Base-by-base conservation (phyloP, 2,888 invertebrate genomes). In the Abscondita cerata region DNA sequence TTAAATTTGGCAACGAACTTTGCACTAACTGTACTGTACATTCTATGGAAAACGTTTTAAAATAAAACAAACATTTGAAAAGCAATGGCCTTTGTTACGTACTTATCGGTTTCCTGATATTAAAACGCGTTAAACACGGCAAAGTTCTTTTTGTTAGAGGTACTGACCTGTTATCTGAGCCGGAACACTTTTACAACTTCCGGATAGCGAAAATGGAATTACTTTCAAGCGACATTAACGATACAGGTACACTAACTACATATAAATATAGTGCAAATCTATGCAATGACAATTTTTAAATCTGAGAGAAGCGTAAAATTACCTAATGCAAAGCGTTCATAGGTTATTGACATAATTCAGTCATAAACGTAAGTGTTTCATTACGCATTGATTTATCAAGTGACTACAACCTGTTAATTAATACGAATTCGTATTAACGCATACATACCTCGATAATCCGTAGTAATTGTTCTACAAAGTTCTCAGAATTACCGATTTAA, bases 81-180 rank as follows among this genome's bases (percentile, higher is more conserved):
- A 6, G 20, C 25, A n/a, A 19, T 47, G 20, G 48, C 31, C 48
- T 48, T 13, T 18, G 56, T 40, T 50, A 48, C 25, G 31, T 31
- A 16, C 31, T 41, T 41, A 18, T 41, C 50, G 50, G 57, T 50
- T 57, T 57, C 36, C 41, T 50, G 57, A 51, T 51, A 25, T 48
- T 36, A 57, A 44, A 51, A 55, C 50, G 60, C 52, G 60, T 55
- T 55, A 61, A 61, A 61, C 60, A 50, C 60, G 55, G 55, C 56
- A 59, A 65, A 62, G 52, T 60, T 55, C 50, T 50, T 55, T 64
- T 54, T 65, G 59, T 55, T 47, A 40, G 66, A 66, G 66, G 64
- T 68, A 67, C 68, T 71, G 70, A 71, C 71, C 71, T 64, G 65
- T 70, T 68, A 69, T 68, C 66, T 62, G 52, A 53, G 52, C 55